Percentiles rank a stretch among this genome's conserved stretches.
Conservation (phyloP, 2,797 vertebrate genomes). For the Moxostoma hubbsi region DNA sequence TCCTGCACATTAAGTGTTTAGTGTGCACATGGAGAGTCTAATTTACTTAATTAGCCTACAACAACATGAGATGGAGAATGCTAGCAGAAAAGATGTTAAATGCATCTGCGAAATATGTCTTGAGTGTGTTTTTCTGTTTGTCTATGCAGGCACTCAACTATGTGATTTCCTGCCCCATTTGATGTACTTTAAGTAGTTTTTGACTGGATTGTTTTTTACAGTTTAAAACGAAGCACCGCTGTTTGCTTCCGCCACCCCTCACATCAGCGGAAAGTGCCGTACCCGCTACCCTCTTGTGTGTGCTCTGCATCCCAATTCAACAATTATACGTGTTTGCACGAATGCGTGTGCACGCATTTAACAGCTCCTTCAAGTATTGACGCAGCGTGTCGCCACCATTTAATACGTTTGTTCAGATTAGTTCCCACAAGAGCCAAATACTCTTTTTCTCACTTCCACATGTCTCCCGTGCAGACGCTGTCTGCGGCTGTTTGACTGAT, state of each 20-base stretch:
- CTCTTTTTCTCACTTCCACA: not conserved
- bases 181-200: not conserved
- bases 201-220: constrained; percentile 18
- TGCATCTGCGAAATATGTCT: too few relatives aligned
- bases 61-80: constrained; percentile 3
- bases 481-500: constrained; percentile 20
- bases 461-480: not conserved
- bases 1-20: not conserved
- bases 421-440: not conserved
- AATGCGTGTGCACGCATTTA: not conserved
- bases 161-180: too few relatives aligned
- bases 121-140: too few relatives aligned
- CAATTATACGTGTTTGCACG: not conserved
- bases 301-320: constrained; percentile 16
- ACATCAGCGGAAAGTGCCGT: not conserved
- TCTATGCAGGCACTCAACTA: too few relatives aligned
- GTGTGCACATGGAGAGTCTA: not conserved
- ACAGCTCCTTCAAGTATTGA: constrained; percentile 12
- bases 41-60: constrained; percentile 24
- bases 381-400: not conserved
- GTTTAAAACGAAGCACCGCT: constrained; percentile 12
- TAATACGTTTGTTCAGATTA: constrained; percentile 15
- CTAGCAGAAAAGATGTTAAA: not conserved
- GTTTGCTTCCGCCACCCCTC: constrained; percentile 5
- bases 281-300: not conserved